Percentiles rank a stretch among this genome's conserved stretches.
These are phyloP conservation scores for Clarias laeviceps DNA, from an alignment of 2,797 vertebrate genomes.

Conservation along the genomic window DNA sequence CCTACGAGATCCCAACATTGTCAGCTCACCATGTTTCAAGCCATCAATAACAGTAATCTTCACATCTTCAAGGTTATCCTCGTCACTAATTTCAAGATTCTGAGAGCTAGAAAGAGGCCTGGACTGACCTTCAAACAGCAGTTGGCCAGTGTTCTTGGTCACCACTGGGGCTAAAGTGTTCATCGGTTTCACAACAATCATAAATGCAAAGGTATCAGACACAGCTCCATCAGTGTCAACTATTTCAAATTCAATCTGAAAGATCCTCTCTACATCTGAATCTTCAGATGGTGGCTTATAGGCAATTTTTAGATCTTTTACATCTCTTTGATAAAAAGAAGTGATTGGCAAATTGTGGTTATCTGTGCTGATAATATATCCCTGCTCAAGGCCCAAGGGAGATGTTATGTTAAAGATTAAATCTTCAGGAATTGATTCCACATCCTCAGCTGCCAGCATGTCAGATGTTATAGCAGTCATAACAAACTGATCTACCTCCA, in stretches of 20 bases:
- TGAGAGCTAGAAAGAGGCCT: conserved; percentile 76
- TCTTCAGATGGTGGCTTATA: conserved; percentile 82
- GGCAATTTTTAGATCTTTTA: conserved; percentile 86
- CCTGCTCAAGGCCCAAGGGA: conserved; percentile 68
- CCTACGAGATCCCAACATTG: conserved; percentile 62
- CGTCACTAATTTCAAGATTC: conserved; percentile 84
- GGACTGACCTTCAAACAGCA: conserved; percentile 86
- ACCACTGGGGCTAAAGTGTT: conserved; percentile 83
- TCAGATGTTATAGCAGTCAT: conserved; percentile 85
- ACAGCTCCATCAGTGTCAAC: conserved; percentile 79
- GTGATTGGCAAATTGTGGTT: conserved; percentile 81
- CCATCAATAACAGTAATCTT: conserved; percentile 78
- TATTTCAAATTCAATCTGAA: conserved; percentile 85
- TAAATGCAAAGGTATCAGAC: conserved; percentile 84
- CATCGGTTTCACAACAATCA: conserved; percentile 86
- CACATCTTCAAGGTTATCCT: conserved; percentile 82
- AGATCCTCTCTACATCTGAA: conserved; percentile 78
- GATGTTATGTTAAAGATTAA: conserved; percentile 85
- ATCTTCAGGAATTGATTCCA: conserved; percentile 77
- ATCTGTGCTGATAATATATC: conserved; percentile 84
- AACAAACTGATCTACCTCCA: conserved; percentile 83
- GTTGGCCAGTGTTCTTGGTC: conserved; percentile 79
- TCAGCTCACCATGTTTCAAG: conserved; percentile 79
- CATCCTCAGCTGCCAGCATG: conserved; percentile 83
- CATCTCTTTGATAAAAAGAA: conserved; percentile 84